Evolutionary conservation across 2,888 invertebrate species (phyloP), one percentile per base, ranked within the genome.

Genomic region (Halocaridina rubra): DNA sequence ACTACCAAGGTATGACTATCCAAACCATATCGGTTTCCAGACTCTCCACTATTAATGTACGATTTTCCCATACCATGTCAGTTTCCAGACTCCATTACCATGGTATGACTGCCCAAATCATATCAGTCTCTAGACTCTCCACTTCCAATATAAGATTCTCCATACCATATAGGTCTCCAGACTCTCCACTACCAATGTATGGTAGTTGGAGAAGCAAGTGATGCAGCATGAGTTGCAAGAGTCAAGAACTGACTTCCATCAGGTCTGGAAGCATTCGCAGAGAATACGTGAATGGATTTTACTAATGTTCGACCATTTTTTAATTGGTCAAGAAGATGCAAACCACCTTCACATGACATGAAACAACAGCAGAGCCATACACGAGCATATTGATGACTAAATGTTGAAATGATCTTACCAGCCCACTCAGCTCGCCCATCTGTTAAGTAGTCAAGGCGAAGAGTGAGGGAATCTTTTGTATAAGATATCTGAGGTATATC

Each of bases 151-250:
- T n/a, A n/a, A n/a, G n/a, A n/a, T n/a, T n/a, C n/a, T n/a, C n/a
- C n/a, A n/a, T n/a, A n/a, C n/a, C n/a, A n/a, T n/a, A n/a, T n/a
- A n/a, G n/a, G n/a, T n/a, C n/a, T n/a, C n/a, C n/a, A n/a, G n/a
- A n/a, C n/a, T n/a, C n/a, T n/a, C 69, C 7, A 16, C 32, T 77
- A 77, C 77, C 77, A 77, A 59, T 77, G 61, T 13, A 77, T 32
- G 29, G 61, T 61, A 22, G 77, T 77, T n/a, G 29, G 77, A 30
- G 8, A 19, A 59, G 77, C 29, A 10, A 77, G 61, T 13, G 22
- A 59, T 30, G 22, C 24, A 13, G 77, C 77, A 10, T 33, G 61
- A 3, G 32, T 22, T 5, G 59, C 10, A 13, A 77, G 61, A 24
- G 22, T n/a, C 1, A 59, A 30, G 61, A 77, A 77, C 59, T 61